Conservation (phyloP, 2,113 vertebrate species). For the Pyrgilauda ruficollis region DNA sequence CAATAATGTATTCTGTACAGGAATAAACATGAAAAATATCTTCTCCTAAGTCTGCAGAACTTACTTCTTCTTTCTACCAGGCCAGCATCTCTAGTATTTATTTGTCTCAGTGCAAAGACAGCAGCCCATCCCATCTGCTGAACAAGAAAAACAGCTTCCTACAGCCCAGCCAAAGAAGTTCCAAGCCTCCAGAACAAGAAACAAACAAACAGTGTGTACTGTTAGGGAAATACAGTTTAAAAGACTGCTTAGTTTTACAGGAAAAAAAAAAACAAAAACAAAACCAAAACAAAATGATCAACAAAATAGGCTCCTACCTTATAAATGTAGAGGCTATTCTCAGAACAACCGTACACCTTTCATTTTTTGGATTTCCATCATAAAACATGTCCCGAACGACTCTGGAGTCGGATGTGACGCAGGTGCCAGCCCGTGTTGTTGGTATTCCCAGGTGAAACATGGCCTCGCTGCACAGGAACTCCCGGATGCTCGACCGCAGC, state of each 20-base stretch:
- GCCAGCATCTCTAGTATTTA: neutral
- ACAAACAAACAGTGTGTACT: fast-evolving
- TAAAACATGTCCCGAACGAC: slow-evolving; percentile 88
- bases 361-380: slow-evolving; percentile 82
- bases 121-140: neutral
- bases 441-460: slow-evolving; percentile 91
- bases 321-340: slow-evolving; percentile 92
- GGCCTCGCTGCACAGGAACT: slow-evolving; percentile 96
- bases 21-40: neutral
- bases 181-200: neutral
- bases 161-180: neutral
- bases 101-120: neutral
- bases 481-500: slow-evolving; percentile 90
- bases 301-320: slow-evolving; percentile 70
- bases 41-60: neutral
- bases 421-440: slow-evolving; percentile 87
- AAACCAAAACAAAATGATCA: fast-evolving
- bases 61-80: neutral
- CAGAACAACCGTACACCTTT: slow-evolving; percentile 89
- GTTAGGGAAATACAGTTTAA: neutral
- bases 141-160: neutral
- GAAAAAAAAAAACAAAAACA: neutral
- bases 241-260: neutral
- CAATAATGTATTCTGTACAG: neutral
- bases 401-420: slow-evolving; percentile 85